phyloP scores from a whole-genome alignment of 2,113 vertebrate genomes.

The Pygathrix nemaeus region DNA sequence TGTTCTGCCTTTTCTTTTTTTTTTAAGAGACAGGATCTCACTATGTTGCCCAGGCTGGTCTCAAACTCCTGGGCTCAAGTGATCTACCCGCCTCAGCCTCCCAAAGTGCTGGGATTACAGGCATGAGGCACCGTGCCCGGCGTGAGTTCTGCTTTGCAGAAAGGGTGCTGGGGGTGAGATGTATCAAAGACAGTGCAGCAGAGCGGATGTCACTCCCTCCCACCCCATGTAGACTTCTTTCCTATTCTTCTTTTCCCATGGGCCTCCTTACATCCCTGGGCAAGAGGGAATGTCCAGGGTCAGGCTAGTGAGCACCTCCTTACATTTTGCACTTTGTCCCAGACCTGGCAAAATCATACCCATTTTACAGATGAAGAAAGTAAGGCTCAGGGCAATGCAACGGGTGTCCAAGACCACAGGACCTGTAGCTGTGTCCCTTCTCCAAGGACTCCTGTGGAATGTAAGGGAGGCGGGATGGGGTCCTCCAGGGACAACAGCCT shows the following conservation, averaged over 20 bases:
- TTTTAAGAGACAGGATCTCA: too few species aligned
- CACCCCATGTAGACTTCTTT: fast-evolving
- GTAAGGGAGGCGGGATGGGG: not conserved
- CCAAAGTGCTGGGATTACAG: too few species aligned
- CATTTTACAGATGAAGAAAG: not conserved
- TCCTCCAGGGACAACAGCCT: not conserved
- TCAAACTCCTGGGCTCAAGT: too few species aligned
- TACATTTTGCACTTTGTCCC: not conserved
- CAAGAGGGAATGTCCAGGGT: not conserved
- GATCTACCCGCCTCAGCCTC: too few species aligned
- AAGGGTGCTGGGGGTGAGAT: not conserved
- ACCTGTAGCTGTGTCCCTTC: too few species aligned
- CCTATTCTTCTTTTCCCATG: not conserved
- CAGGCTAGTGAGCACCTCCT: not conserved
- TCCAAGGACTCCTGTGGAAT: not conserved
- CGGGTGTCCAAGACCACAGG: not conserved
- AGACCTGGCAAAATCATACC: not conserved
- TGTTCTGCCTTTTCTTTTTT: not conserved
- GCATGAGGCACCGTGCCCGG: too few species aligned
- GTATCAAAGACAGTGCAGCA: too few species aligned
- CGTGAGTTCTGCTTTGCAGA: not conserved
- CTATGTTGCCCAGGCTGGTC: too few species aligned
- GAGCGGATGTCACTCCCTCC: too few species aligned
- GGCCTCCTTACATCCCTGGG: not conserved
- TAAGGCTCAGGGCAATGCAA: not conserved